Evolutionary conservation across 2,797 vertebrate genomes (phyloP).

Genomic region (Alca torda): DNA sequence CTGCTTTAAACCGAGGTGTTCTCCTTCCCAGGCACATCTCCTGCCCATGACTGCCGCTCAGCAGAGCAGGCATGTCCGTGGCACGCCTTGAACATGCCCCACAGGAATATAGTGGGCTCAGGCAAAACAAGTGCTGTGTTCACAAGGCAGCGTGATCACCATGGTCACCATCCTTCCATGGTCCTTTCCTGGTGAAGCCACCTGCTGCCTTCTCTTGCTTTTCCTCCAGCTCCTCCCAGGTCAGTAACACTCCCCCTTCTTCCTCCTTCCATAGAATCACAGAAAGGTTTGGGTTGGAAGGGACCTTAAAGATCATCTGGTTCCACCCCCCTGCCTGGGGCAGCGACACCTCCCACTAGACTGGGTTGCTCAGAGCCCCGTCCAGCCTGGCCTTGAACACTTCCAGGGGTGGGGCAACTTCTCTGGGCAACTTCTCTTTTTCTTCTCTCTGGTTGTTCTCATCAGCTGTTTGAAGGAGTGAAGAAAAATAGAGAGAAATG

Average conservation of each 20-base stretch:
- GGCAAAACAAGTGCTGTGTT: not conserved
- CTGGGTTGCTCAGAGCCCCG: not conserved
- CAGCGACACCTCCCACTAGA: not conserved
- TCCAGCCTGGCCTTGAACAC: not conserved
- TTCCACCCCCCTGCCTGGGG: not conserved
- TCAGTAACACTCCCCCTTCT: not conserved
- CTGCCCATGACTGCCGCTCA: not conserved
- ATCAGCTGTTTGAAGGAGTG: not conserved
- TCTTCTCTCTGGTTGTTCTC: not conserved
- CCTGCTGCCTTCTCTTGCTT: not conserved
- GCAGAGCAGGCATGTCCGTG: not conserved
- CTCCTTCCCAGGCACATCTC: not conserved
- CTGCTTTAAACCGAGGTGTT: not conserved
- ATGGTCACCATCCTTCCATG: accelerated
- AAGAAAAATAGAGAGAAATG: not conserved
- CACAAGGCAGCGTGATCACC: not conserved
- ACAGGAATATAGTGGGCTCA: not conserved
- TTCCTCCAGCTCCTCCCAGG: not conserved
- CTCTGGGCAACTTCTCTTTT: not conserved
- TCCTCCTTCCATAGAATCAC: not conserved
- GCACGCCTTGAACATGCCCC: not conserved
- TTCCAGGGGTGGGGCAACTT: not conserved
- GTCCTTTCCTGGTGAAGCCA: not conserved
- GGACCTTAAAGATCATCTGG: not conserved
- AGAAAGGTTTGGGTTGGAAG: not conserved